A percentile compares a stretch with the other conserved stretches of the same genome.
Evolutionary conservation across 2,888 invertebrate species (phyloP).

Genomic region (Cataglyphis livida): DNA sequence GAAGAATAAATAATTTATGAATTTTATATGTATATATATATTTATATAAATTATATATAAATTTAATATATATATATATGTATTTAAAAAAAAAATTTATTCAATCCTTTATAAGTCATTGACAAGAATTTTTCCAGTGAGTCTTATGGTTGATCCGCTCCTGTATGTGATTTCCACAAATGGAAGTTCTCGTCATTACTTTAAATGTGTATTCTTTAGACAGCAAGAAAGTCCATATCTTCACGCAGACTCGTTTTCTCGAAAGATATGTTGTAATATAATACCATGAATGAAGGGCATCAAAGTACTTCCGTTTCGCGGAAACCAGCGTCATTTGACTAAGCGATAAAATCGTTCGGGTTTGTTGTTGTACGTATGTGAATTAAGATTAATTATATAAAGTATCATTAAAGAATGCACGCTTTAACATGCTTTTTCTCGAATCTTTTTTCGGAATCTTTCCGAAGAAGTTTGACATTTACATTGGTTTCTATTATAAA

Average conservation of each 20-base stretch:
- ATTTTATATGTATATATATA: background rate
- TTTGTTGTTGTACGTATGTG: background rate
- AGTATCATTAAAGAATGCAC: background rate
- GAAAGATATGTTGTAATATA: conserved; percentile 12
- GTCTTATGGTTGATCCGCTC: background rate
- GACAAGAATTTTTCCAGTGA: background rate
- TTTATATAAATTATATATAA: too few species aligned
- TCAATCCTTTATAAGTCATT: background rate
- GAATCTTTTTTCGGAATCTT: background rate
- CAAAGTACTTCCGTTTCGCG: conserved; percentile 7
- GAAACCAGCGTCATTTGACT: background rate
- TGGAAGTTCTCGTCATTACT: conserved; percentile 17
- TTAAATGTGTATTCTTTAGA: conserved; percentile 22
- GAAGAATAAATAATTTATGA: background rate
- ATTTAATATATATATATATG: background rate
- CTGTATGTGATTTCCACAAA: conserved; percentile 22
- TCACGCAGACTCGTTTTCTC: background rate
- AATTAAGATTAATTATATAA: background rate
- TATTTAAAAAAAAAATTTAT: background rate
- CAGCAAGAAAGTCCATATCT: conserved; percentile 6
- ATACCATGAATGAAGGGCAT: background rate
- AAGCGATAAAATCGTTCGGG: background rate
- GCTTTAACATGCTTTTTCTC: background rate
- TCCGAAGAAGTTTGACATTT: background rate
- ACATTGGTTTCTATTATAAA: background rate